Percentiles rank a stretch among this genome's conserved stretches.
phyloP scores from a whole-genome alignment of 2,797 vertebrate species.

The Moxostoma hubbsi region DNA sequence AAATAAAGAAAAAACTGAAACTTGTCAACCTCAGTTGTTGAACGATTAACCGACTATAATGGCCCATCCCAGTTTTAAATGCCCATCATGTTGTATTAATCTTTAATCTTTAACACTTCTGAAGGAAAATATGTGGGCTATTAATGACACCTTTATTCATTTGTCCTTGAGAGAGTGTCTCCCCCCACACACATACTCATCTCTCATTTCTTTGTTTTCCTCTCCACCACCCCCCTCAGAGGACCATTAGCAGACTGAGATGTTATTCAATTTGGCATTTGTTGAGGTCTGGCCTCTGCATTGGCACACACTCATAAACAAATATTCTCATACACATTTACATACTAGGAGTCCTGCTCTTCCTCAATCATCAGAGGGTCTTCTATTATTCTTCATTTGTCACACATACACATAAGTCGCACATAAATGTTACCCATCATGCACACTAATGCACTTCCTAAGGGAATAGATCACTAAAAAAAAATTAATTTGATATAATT shows the following conservation, averaged over 20 bases:
- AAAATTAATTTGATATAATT: no score
- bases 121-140: slow-evolving; percentile 65
- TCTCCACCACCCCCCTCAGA: slow-evolving; percentile 10
- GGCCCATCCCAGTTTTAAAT: no score
- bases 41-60: no score
- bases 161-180: slow-evolving; percentile 45
- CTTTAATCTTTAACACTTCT: slow-evolving; percentile 19
- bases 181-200: neutral
- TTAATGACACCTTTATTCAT: slow-evolving; percentile 64
- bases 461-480: neutral
- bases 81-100: no score
- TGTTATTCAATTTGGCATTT: slow-evolving; percentile 57
- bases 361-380: slow-evolving; percentile 34
- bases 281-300: slow-evolving; percentile 40
- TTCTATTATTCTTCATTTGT: slow-evolving; percentile 17
- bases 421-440: slow-evolving; percentile 33
- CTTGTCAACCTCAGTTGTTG: no score
- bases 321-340: slow-evolving; percentile 39
- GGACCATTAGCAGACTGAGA: slow-evolving; percentile 39
- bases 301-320: slow-evolving; percentile 35
- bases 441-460: neutral
- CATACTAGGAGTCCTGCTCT: slow-evolving; percentile 33
- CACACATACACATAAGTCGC: slow-evolving; percentile 5
- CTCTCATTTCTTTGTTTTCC: neutral
- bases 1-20: no score